These are phyloP conservation scores for Rhinichthys osculus DNA, from an alignment of 2,797 vertebrate genomes.

Conservation along the genomic window DNA sequence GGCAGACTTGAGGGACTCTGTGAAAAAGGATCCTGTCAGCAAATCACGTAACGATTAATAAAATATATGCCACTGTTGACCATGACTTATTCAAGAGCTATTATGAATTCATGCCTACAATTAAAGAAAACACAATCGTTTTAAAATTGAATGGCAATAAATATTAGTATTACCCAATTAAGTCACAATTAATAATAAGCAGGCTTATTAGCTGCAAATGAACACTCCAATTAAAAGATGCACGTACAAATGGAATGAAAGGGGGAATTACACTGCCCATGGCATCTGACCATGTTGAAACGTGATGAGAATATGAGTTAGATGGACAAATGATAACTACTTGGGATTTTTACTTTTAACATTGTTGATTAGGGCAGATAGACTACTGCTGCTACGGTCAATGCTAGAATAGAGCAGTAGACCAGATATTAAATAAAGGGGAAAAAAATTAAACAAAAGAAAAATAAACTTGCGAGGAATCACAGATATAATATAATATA, in stretches of 20 bases:
- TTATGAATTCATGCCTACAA: constrained; percentile 82
- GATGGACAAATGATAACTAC: not conserved
- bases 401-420: not conserved
- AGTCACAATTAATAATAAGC: constrained; percentile 68
- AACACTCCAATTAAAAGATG: constrained; percentile 52
- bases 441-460: too few relatives aligned
- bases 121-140: constrained; percentile 83
- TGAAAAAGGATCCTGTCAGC: constrained; percentile 76
- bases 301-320: constrained; percentile 11
- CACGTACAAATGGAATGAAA: constrained; percentile 31
- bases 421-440: not conserved
- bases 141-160: constrained; percentile 84
- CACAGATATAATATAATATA: not conserved
- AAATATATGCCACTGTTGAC: constrained; percentile 81
- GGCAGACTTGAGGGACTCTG: constrained; percentile 74
- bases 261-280: not conserved
- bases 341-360: not conserved
- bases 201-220: constrained; percentile 67
- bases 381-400: not conserved
- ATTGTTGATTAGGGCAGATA: not conserved
- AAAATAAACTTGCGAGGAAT: not conserved
- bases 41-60: constrained; percentile 81
- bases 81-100: constrained; percentile 83
- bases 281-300: not conserved
- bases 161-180: constrained; percentile 85